Base-by-base conservation (phyloP, 2,888 invertebrate species). In the Oscheius myriophilus region DNA sequence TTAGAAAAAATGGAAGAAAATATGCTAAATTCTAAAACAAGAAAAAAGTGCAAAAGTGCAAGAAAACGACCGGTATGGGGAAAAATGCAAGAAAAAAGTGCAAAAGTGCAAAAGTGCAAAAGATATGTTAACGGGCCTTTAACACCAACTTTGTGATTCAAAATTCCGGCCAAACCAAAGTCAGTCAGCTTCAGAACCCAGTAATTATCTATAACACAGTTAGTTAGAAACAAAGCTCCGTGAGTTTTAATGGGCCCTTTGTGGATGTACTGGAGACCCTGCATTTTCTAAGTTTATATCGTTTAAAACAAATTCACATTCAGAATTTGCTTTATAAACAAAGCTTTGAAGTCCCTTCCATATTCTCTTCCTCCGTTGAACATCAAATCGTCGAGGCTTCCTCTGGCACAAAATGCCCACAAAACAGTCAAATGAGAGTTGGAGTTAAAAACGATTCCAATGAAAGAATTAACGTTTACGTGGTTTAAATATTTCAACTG, bases 161-260 rank as follows among this genome's bases (percentile, higher is more conserved):
- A 55, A 45, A 78, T 61, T 6, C 33, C 45, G 18, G 62, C 65
- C 0, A 75, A 57, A 1, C 78, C 78, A 45, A 78, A 78, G 67
- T 78, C 78, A 0, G 78, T 78, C 23, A 78, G 39, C 55, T 78
- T 78, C 26, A 78, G 74, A 6, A 76, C 74, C 78, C 78, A 78
- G 66, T 78, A 78, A 0, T 70, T 69, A 43, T 78, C 78, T 7
- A 78, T 76, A 1, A 78, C 76, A 53, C 78, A 78, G 67, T 78
- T 78, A 6, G 78, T 72, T 2, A 78, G 57, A 26, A 70, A 78
- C 12, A 78, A 52, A 12, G 76, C 70, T 1, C 78, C 76, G 52
- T 78, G 78, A 4, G 71, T 70, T 43, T 71, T 70, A 39, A 78
- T 71, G 0, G 70, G 62, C 12, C 66, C 66, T 63, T 72, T 67